Evolutionary conservation across 2,113 vertebrate genomes (phyloP), one percentile per base, ranked within the genome.

Genomic region (Mionectes macconnelli): DNA sequence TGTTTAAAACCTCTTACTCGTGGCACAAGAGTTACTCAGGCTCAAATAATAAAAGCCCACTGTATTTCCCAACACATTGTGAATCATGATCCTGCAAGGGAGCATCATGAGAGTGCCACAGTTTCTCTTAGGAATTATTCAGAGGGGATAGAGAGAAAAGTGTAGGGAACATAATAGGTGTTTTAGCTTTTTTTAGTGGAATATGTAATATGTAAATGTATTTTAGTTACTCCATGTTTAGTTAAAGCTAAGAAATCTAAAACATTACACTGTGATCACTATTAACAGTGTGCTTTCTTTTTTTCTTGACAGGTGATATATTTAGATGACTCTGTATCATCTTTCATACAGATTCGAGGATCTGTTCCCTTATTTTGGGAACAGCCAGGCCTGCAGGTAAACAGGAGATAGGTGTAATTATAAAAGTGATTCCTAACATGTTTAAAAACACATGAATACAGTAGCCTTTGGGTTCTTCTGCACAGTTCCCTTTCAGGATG

Each of bases 311-410:
- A 99, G 99, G 99, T 99, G 60, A 98, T 99, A 69, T 99, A 98
- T 97, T 98, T 99, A 77, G 99, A 99, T 94, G 99, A 99, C 76
- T 98, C 97, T 90, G 98, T 99, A 39, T 99, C 99, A 9, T 99
- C 99, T 60, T 99, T 99, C 97, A 99, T 99, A 95, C 99, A 99
- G 97, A 99, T 99, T 93, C 98, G 99, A 89, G 99, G 99, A 30
- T 99, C 99, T 90, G 98, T 99, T 93, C 98, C 99, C 6, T 97
- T 99, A 85, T 99, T 99, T 98, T 99, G 99, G 99, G 99, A 99
- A 84, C 99, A 99, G 77, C 99, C 99, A 37, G 99, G 99, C 53
- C 98, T 99, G 91, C 99, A 99, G 98, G 99, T 99, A 98, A 94
- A 93, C 55, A 18, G 60, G 56, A 76, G 33, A 40, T 45, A 30